Base-by-base conservation (phyloP, 2,113 vertebrate species). In the Macheiramphus alcinus region DNA sequence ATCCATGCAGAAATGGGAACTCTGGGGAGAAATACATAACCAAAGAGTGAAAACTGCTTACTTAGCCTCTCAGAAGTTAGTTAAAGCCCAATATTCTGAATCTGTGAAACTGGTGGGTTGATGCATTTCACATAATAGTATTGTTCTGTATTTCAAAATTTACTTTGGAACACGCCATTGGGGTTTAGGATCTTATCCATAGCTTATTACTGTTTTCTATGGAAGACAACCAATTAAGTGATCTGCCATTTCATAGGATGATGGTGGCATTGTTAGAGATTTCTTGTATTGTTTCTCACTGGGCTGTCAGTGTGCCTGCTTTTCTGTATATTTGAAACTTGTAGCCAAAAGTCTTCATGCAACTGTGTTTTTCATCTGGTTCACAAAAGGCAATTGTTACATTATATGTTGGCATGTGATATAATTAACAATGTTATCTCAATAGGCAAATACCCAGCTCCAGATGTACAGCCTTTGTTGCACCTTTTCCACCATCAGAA, bases 381-480 rank as follows among this genome's bases (percentile, higher is more conserved):
- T 78, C 9, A 56, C 58, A 15, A 47, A 80, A 83, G 12, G 13
- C 11, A 5, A 20, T 65, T 1, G 1, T 31, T 25, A 10, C 12
- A 3, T 16, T 67, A 34, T 72, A 16, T 43, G 8, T 62, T 92
- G 78, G 25, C 22, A 18, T 47, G 27, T 82, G 21, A n/a, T 65
- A 20, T 81, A 73, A 58, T 80, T 93, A 90, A 90, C 45, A 73
- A 52, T 96, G 19, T 94, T 97, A 76, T 96, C 91, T 96, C 71
- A 32, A 81, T 31, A 98, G 98, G 95, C 97, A 98, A 82, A 75
- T 56, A 23, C 88, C 97, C 56, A 73, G 66, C 91, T 95, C 96
- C 73, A 98, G 94, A 93, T 80, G 81, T 89, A 43, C 79, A 65
- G 88, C 97, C 63, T 86, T 95, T 6, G 8, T 87, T 91, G 19